These are phyloP conservation scores for Vultur gryphus DNA, from an alignment of 2,797 vertebrate genomes.

Conservation along the genomic window DNA sequence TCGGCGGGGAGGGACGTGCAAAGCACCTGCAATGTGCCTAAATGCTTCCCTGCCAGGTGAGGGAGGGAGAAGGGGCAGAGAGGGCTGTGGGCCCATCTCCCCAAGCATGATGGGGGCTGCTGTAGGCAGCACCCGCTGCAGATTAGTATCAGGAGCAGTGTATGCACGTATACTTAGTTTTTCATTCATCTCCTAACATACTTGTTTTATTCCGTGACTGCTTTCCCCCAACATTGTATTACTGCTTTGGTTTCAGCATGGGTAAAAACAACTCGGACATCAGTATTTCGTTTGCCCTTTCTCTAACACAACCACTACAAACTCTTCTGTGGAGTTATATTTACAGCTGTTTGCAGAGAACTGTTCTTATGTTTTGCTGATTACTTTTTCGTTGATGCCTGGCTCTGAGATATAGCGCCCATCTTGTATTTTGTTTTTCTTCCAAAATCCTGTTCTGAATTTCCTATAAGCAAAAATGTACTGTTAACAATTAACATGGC, in stretches of 20 bases:
- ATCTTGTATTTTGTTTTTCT: neutral
- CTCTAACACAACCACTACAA: neutral
- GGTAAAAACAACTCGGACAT: neutral
- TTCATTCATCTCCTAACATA: neutral
- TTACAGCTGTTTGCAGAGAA: neutral
- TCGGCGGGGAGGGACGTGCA: accelerated
- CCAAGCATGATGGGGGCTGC: accelerated
- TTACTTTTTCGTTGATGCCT: neutral
- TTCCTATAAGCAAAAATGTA: neutral
- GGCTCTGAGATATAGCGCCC: neutral
- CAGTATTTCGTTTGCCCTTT: neutral
- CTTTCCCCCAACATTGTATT: neutral
- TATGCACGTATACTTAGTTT: neutral
- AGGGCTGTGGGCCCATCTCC: too few relatives aligned
- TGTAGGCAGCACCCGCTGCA: neutral
- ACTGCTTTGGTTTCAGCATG: neutral
- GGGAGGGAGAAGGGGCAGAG: neutral
- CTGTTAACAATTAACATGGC: neutral
- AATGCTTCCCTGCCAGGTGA: neutral
- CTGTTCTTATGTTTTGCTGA: neutral
- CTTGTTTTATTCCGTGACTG: neutral
- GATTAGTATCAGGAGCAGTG: neutral
- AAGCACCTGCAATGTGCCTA: accelerated
- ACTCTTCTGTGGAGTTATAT: neutral
- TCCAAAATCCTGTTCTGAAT: neutral